Evolutionary conservation across 2,113 vertebrate genomes (phyloP).

Genomic region (Hylia prasina): DNA sequence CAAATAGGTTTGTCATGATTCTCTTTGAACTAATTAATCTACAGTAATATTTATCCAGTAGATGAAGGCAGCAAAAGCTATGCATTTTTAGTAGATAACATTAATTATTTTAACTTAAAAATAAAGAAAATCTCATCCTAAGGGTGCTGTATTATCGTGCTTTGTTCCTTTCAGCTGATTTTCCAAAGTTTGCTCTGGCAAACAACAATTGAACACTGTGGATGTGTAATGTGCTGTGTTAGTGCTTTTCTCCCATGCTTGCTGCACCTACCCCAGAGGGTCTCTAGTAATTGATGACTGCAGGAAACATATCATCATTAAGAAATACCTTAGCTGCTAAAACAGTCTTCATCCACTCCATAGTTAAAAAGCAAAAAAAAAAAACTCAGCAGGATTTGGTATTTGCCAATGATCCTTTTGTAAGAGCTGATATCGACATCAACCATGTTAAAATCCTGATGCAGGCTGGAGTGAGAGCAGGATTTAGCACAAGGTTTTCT

Average conservation of each 20-base stretch:
- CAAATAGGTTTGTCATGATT: not conserved
- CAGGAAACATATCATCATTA: not conserved
- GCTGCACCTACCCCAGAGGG: not conserved
- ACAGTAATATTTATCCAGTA: not conserved
- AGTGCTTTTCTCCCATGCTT: not conserved
- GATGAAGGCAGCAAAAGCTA: not conserved
- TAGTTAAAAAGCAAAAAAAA: not conserved
- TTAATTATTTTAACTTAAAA: not conserved
- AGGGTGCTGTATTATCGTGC: not conserved
- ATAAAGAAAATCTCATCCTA: not conserved
- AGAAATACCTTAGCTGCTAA: not conserved
- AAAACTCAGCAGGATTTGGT: not conserved
- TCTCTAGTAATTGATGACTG: not conserved
- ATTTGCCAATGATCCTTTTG: not conserved
- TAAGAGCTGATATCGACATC: not conserved
- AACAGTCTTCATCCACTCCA: not conserved
- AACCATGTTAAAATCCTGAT: not conserved
- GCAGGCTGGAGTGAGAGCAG: not conserved
- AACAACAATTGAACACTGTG: not conserved
- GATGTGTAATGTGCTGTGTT: not conserved
- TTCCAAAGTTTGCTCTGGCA: not conserved
- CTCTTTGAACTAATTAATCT: not conserved
- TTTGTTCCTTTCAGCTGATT: not conserved
- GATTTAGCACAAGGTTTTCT: not conserved
- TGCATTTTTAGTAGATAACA: not conserved